Base-by-base conservation (phyloP, 2,113 vertebrate genomes). In the Microcebus tavaratra region DNA sequence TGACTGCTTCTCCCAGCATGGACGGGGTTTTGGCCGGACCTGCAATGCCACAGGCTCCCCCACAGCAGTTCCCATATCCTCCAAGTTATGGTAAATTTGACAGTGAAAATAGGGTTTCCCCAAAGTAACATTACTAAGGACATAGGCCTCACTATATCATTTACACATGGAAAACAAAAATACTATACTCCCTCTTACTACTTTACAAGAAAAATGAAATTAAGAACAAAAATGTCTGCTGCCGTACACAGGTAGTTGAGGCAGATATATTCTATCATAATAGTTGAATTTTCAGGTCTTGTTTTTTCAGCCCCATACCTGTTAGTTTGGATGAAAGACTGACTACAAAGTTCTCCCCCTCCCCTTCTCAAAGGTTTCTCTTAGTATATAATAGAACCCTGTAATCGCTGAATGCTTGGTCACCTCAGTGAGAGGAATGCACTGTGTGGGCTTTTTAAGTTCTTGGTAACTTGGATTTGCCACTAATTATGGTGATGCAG, bases 61-160 rank as follows among this genome's bases (percentile, higher is more conserved):
- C 99, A 68, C 99, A 99, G 97, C 98, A 99, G 75, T 99, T 99
- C 97, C 98, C 99, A 17, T 99, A 99, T 80, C 99, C 99, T 89
- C 98, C 99, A 42, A 99, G 98, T 98, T 99, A 99, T 21, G 99
- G 99, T 99, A 99, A 90, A 34, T 72, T 39, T 25, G 39, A 57
- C 11, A 6, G 21, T 34, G 68, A 61, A 31, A 42, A 6, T 57
- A 1, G 50, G 48, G 39, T 27, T 61, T 57, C 70, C 34, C 34
- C 36, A 18, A 5, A 91, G 68, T 65, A 20, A 39, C 27, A 18
- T 48, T 53, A 31, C 27, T 59, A 17, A 85, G 53, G 76, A 50
- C 4, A 0, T 9, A 31, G 65, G 27, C 21, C 25, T 80, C 15
- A 70, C 68, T 61, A n/a, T 23, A 8, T 67, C 29, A 63, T 31